Evolutionary conservation across 2,888 invertebrate species (phyloP).

Genomic region (Cryptocheilus praepositus): DNA sequence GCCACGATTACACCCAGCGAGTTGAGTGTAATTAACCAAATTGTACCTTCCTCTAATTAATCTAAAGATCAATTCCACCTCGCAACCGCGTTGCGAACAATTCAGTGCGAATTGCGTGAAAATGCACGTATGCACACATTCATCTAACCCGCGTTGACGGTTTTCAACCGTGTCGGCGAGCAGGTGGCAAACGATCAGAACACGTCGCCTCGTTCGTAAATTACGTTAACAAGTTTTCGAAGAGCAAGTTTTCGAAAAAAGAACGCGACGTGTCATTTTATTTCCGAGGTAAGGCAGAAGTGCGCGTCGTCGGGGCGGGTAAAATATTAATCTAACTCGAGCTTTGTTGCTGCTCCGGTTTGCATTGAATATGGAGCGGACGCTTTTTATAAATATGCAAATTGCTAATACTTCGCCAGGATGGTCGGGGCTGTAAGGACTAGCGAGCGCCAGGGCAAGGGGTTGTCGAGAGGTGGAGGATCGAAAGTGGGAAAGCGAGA

Average conservation of each 20-base stretch:
- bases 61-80: slow-evolving; percentile 47
- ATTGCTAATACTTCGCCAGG: slow-evolving; percentile 19
- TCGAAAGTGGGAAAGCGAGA: slow-evolving; percentile 2
- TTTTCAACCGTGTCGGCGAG: too few species aligned
- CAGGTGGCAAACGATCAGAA: slow-evolving; percentile 17
- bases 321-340: slow-evolving; percentile 41
- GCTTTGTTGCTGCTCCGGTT: slow-evolving; percentile 24
- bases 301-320: slow-evolving; percentile 21
- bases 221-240: slow-evolving; percentile 47
- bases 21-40: slow-evolving; percentile 36
- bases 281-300: slow-evolving; percentile 6
- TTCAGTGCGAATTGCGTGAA: slow-evolving; percentile 44
- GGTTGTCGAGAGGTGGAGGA: not conserved
- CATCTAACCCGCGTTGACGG: not conserved
- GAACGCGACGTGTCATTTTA: not conserved
- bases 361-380: slow-evolving; percentile 13
- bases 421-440: too few species aligned
- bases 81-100: slow-evolving; percentile 33
- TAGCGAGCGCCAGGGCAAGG: not conserved
- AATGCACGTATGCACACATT: too few species aligned
- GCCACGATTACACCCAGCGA: slow-evolving; percentile 10
- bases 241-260: not conserved
- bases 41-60: slow-evolving; percentile 47
- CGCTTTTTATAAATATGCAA: slow-evolving; percentile 42
- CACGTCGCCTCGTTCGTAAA: slow-evolving; percentile 25